Conservation (phyloP, 2,113 vertebrate species). For the Cyanistes caeruleus region DNA sequence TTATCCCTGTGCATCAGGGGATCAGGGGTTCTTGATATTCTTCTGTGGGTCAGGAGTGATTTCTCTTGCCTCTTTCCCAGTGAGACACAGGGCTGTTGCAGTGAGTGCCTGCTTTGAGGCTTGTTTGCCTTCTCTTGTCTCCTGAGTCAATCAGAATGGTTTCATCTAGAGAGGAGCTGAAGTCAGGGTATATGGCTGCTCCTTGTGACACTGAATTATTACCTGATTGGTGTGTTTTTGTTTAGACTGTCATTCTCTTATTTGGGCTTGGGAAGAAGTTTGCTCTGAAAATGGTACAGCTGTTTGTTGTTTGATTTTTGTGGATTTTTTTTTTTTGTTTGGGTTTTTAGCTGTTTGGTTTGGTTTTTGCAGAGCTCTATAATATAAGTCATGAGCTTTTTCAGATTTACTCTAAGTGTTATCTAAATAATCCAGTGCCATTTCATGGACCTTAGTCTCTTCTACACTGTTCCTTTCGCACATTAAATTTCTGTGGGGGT, state of each 20-base stretch:
- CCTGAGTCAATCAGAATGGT: not conserved
- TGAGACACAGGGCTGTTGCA: not conserved
- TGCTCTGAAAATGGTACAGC: not conserved
- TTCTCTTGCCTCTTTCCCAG: not conserved
- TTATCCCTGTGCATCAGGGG: not conserved
- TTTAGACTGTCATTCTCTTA: not conserved
- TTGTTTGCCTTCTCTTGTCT: not conserved
- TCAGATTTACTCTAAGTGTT: not conserved
- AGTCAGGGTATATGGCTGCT: not conserved
- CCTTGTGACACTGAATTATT: rapidly evolving
- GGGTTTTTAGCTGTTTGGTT: not conserved
- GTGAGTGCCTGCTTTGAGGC: not conserved
- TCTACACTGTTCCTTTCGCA: not conserved
- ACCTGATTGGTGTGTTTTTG: not conserved
- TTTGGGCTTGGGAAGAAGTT: not conserved
- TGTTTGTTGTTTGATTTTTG: not conserved
- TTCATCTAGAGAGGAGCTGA: not conserved
- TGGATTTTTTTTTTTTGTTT: not conserved
- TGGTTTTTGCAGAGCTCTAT: not conserved
- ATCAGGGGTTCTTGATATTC: not conserved
- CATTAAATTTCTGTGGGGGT: not conserved
- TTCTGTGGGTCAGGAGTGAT: not conserved
- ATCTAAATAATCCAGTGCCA: not conserved
- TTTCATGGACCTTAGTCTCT: not conserved
- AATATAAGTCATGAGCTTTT: not conserved